Conservation (phyloP, 2,797 vertebrate species). For the Chaetodon trifasciatus region DNA sequence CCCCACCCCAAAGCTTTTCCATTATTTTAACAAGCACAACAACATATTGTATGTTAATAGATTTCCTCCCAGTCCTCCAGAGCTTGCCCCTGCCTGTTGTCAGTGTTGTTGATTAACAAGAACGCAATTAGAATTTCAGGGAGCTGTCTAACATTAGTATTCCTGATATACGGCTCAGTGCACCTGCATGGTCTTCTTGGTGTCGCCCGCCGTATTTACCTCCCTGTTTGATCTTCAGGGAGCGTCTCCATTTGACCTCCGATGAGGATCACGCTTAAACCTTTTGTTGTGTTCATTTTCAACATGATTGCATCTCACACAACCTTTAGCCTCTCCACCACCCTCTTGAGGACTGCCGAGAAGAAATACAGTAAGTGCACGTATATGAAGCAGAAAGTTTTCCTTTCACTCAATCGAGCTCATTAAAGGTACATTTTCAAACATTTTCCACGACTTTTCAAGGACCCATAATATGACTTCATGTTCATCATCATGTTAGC, state of each 20-base stretch:
- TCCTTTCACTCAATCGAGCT: background rate
- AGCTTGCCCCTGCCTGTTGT: constrained; percentile 75
- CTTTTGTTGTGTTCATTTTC: constrained; percentile 64
- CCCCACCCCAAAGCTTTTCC: constrained; percentile 72
- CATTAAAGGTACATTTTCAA: background rate
- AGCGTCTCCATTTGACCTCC: constrained; percentile 55
- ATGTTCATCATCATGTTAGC: no score
- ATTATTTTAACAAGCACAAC: constrained; percentile 86
- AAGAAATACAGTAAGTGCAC: background rate
- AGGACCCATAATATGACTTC: no score
- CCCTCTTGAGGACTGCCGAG: constrained; percentile 38
- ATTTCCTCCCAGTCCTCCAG: constrained; percentile 76
- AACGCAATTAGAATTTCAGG: constrained; percentile 79
- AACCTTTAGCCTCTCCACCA: constrained; percentile 24
- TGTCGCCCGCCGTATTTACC: constrained; percentile 38
- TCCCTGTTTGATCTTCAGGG: constrained; percentile 48
- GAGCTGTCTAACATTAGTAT: constrained; percentile 74
- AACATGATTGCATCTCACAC: constrained; percentile 56
- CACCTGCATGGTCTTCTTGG: constrained; percentile 39
- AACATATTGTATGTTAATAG: constrained; percentile 84
- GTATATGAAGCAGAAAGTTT: constrained; percentile 7
- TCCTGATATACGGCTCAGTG: constrained; percentile 60
- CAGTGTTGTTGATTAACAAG: constrained; percentile 81
- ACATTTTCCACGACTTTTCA: background rate
- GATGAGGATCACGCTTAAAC: constrained; percentile 43